A percentile compares a stretch with the other conserved stretches of the same genome.
Evolutionary conservation across 2,113 vertebrate genomes (phyloP).

Genomic region (Syrrhaptes paradoxus): DNA sequence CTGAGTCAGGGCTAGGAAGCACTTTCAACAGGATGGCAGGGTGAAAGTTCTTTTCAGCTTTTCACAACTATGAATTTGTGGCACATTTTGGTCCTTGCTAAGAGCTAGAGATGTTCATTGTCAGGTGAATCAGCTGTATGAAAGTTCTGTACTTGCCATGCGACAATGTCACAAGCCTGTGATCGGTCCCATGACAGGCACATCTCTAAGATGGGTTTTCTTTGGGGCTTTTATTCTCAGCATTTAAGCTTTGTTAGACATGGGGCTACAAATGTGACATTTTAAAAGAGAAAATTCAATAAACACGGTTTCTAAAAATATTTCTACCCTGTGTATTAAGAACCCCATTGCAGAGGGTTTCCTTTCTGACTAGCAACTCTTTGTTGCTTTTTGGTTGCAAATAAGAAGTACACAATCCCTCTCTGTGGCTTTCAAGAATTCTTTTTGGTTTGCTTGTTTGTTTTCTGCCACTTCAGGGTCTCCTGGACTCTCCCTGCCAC

Average conservation of each 20-base stretch:
- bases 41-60: background rate
- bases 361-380: background rate
- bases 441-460: background rate
- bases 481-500: background rate
- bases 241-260: background rate
- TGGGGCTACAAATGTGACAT: background rate
- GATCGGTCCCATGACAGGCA: background rate
- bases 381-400: background rate
- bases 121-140: background rate
- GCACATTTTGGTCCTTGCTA: background rate
- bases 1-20: background rate
- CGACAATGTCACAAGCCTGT: rapidly evolving
- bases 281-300: background rate
- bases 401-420: background rate
- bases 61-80: background rate
- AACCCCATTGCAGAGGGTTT: background rate
- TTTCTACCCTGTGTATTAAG: background rate
- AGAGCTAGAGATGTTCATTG: background rate
- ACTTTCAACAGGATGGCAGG: background rate
- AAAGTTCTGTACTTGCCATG: background rate
- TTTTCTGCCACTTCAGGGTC: background rate
- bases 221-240: background rate
- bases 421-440: background rate
- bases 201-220: background rate
- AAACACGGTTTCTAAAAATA: background rate